These are phyloP conservation scores for Cerceris rybyensis DNA, from an alignment of 2,888 invertebrate species.

Conservation along the genomic window DNA sequence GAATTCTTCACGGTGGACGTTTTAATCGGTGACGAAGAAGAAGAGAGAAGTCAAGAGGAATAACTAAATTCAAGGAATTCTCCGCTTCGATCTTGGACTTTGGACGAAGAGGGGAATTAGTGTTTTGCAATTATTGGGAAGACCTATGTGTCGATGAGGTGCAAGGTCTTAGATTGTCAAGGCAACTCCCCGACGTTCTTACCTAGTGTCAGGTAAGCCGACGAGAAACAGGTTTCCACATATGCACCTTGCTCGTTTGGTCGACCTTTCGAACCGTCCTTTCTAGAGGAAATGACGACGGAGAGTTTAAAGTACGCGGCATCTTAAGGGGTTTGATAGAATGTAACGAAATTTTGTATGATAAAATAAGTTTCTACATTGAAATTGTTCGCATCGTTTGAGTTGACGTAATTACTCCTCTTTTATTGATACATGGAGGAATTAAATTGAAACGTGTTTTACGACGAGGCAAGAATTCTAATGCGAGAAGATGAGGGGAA, in stretches of 20 bases:
- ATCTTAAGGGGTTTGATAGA: background rate
- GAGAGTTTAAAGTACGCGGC: background rate
- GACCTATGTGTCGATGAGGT: conserved; percentile 81
- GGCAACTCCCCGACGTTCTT: conserved; percentile 80
- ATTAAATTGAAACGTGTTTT: too few species aligned
- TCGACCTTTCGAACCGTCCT: conserved; percentile 12
- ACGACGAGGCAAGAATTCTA: too few species aligned
- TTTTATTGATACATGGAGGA: too few species aligned
- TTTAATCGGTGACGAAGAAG: background rate
- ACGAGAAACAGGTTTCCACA: conserved; percentile 55
- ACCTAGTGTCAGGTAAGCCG: conserved; percentile 77
- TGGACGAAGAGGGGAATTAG: background rate
- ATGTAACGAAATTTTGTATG: too few species aligned
- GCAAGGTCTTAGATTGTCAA: conserved; percentile 80
- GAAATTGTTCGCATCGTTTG: too few species aligned
- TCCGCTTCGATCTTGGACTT: background rate
- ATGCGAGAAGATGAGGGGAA: too few species aligned
- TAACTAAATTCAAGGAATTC: background rate
- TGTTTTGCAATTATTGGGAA: conserved; percentile 37
- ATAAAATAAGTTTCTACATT: too few species aligned
- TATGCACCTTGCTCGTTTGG: background rate
- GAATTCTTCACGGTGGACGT: background rate
- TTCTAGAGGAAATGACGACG: conserved; percentile 6
- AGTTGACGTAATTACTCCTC: too few species aligned
- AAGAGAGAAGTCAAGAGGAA: background rate